Percentiles rank a stretch among this genome's conserved stretches.
phyloP scores from a whole-genome alignment of 2,888 invertebrate genomes.

The Tachina lurida region DNA sequence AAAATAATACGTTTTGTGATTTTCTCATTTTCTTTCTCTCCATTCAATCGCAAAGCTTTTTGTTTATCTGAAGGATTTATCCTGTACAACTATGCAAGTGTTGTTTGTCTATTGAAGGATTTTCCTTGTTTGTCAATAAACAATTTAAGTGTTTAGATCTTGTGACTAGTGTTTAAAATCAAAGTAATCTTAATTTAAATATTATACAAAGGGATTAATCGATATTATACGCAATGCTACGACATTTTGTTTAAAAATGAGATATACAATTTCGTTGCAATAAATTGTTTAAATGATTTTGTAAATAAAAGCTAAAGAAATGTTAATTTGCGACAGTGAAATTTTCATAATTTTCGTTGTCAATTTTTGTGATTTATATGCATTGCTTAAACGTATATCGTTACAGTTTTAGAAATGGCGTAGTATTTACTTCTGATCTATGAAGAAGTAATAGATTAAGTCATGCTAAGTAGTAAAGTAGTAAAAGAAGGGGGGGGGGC shows the following conservation, averaged over 20 bases:
- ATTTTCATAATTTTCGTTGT: too few species aligned
- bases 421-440: too few species aligned
- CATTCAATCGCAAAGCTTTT: slow-evolving; percentile 30
- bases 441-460: too few species aligned
- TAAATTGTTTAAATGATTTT: background rate
- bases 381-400: too few species aligned
- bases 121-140: slow-evolving; percentile 64
- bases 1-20: slow-evolving; percentile 49
- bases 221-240: background rate
- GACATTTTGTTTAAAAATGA: background rate
- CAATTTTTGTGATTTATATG: too few species aligned
- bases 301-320: background rate
- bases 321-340: background rate
- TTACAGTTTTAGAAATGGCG: too few species aligned
- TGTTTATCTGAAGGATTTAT: slow-evolving; percentile 61
- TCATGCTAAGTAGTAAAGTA: too few species aligned
- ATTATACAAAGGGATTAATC: slow-evolving; percentile 27
- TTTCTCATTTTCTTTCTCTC: slow-evolving; percentile 12
- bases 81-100: background rate
- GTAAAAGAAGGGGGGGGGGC: too few species aligned
- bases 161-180: slow-evolving; percentile 56
- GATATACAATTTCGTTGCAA: background rate
- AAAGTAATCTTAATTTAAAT: slow-evolving; percentile 53
- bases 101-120: slow-evolving; percentile 20
- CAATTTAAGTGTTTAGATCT: slow-evolving; percentile 60